Conservation (phyloP, 1,140 invertebrate species). For the Glomeris maerens region DNA sequence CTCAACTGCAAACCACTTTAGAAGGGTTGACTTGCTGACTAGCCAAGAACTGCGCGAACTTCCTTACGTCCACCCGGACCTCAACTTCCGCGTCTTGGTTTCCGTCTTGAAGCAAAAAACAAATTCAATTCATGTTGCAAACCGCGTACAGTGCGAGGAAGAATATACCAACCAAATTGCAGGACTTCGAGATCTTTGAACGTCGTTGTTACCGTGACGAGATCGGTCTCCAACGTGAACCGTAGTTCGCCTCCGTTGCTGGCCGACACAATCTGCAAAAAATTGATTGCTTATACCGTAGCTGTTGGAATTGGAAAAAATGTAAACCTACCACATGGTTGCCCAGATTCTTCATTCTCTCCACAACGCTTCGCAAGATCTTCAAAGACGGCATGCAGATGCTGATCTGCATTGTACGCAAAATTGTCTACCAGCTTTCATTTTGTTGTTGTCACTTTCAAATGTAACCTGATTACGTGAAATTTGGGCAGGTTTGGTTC, state of each 20-base stretch:
- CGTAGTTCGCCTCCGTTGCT: conserved; percentile 51
- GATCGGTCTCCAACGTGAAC: conserved; percentile 56
- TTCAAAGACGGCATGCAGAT: conserved; percentile 60
- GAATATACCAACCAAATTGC: too few relatives aligned
- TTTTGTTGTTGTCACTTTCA: not conserved
- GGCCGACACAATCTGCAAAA: conserved; percentile 42
- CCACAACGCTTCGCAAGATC: conserved; percentile 55
- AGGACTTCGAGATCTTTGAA: conserved; percentile 43
- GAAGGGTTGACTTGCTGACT: conserved; percentile 42
- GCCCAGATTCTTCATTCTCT: conserved; percentile 62
- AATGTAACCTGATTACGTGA: conserved; percentile 41
- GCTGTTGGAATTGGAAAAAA: not conserved
- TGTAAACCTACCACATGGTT: conserved; percentile 36
- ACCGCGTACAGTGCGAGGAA: too few relatives aligned
- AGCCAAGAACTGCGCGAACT: conserved; percentile 39
- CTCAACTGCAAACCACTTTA: conserved; percentile 41
- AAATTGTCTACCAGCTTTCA: not conserved
- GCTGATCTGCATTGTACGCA: conserved; percentile 45
- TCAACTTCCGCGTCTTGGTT: conserved; percentile 21
- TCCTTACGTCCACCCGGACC: conserved; percentile 40
- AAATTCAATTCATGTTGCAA: too few relatives aligned
- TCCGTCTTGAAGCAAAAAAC: too few relatives aligned
- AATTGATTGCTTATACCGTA: not conserved
- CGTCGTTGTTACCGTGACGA: conserved; percentile 57
- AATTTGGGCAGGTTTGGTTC: conserved; percentile 57